A percentile compares a stretch with the other conserved stretches of the same genome.
These are phyloP conservation scores for Lepidurus apus DNA, from an alignment of 1,140 invertebrate genomes.

Conservation along the genomic window DNA sequence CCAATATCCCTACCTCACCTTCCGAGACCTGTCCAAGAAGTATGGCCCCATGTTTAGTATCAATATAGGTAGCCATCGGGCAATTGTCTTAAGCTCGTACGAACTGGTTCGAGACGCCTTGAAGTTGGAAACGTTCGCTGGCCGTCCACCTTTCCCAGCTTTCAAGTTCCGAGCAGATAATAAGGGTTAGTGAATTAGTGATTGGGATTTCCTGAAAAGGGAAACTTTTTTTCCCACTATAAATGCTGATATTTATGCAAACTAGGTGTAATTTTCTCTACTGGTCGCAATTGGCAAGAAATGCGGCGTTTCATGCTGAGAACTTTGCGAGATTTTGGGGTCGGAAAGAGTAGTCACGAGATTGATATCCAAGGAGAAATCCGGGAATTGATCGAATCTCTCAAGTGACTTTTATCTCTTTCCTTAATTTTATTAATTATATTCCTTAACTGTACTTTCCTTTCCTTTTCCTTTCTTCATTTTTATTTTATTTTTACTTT, in stretches of 20 bases:
- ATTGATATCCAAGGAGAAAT: conserved; percentile 39
- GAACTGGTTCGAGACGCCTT: conserved; percentile 33
- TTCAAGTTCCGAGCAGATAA: background rate
- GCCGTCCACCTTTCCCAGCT: conserved; percentile 25
- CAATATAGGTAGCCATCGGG: background rate
- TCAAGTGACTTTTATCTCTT: background rate
- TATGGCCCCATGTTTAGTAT: conserved; percentile 36
- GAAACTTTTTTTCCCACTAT: background rate
- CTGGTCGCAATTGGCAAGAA: conserved; percentile 59
- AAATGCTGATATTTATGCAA: background rate
- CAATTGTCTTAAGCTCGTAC: conserved; percentile 30
- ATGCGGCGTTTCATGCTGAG: conserved; percentile 63
- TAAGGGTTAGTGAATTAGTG: background rate
- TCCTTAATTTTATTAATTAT: too few relatives aligned
- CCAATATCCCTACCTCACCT: conserved; percentile 28
- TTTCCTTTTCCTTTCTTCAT: too few relatives aligned
- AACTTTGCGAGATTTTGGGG: conserved; percentile 63
- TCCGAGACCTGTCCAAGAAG: conserved; percentile 31
- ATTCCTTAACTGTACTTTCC: too few relatives aligned
- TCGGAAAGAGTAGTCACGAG: conserved; percentile 53
- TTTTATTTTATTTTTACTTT: too few relatives aligned
- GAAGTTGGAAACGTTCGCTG: conserved; percentile 34
- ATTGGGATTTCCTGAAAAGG: too few relatives aligned
- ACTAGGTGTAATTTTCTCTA: conserved; percentile 24
- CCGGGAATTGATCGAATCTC: conserved; percentile 29